These are phyloP conservation scores for Eristalinus sepulchralis DNA, from an alignment of 2,888 invertebrate genomes.

Conservation along the genomic window DNA sequence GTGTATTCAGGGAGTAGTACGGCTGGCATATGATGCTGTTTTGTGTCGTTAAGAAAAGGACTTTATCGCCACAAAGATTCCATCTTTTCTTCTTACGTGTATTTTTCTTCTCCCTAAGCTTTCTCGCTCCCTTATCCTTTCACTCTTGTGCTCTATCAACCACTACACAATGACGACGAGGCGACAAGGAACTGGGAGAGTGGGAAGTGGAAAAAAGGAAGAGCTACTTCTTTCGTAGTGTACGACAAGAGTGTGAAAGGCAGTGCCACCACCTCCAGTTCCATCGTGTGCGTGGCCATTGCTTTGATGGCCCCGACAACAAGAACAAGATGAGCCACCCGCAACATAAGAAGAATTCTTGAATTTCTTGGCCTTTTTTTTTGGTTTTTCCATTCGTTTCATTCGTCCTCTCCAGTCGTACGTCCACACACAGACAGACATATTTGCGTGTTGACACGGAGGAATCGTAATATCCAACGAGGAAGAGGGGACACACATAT, in stretches of 20 bases:
- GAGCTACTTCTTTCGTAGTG: slow-evolving; percentile 15
- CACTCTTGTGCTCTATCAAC: slow-evolving; percentile 5
- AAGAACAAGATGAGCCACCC: slow-evolving; percentile 2
- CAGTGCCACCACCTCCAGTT: not conserved
- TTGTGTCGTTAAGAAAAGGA: slow-evolving; percentile 53
- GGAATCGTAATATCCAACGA: slow-evolving; percentile 45
- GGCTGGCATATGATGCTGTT: slow-evolving; percentile 53
- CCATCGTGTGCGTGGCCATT: not conserved
- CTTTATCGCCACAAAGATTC: slow-evolving; percentile 54
- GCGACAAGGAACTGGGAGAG: not conserved
- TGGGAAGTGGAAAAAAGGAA: not conserved
- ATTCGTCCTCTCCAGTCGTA: slow-evolving; percentile 1
- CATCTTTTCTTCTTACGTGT: slow-evolving; percentile 32
- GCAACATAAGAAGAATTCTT: slow-evolving; percentile 40
- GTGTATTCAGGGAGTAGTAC: slow-evolving; percentile 25
- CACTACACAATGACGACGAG: not conserved
- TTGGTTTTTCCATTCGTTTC: too few species aligned
- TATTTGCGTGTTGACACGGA: not conserved
- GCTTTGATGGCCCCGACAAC: slow-evolving; percentile 10
- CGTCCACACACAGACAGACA: not conserved
- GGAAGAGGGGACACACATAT: slow-evolving; percentile 36
- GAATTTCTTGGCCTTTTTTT: not conserved
- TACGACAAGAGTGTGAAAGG: slow-evolving; percentile 10
- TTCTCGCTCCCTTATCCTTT: slow-evolving; percentile 1
- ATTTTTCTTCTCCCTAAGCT: not conserved